Evolutionary conservation across 2,888 invertebrate genomes (phyloP).

Genomic region (Lithodes maja): DNA sequence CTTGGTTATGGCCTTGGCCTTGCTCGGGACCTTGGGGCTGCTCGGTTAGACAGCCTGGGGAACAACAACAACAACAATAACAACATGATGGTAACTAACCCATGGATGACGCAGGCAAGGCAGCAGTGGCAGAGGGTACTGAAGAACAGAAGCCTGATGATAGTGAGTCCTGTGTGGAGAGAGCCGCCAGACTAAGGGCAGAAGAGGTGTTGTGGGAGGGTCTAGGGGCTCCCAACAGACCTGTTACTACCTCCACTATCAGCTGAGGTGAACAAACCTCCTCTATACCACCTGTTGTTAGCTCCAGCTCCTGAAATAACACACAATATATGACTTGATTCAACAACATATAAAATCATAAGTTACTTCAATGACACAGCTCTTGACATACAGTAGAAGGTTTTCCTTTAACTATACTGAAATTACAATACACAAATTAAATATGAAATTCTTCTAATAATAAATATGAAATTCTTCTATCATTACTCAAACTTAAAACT

Average conservation of each 20-base stretch:
- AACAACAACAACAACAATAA: no score
- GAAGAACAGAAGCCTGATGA: slow-evolving; percentile 51
- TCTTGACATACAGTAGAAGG: no score
- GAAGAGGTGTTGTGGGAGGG: slow-evolving; percentile 30
- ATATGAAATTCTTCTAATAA: no score
- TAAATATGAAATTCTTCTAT: no score
- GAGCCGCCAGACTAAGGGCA: not conserved
- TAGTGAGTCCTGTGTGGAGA: slow-evolving; percentile 39
- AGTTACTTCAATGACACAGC: no score
- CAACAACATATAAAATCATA: no score
- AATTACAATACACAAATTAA: no score
- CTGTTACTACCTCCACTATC: slow-evolving; percentile 45
- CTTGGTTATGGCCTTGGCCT: no score
- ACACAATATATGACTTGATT: not conserved
- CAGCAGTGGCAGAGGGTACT: slow-evolving; percentile 28
- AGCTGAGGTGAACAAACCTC: slow-evolving; percentile 36
- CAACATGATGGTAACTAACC: not conserved
- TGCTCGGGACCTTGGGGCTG: no score
- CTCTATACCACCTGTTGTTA: slow-evolving; percentile 45
- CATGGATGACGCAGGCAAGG: slow-evolving; percentile 10
- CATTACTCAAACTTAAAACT: no score
- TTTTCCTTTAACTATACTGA: no score
- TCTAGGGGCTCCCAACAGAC: slow-evolving; percentile 42
- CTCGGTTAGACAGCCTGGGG: no score
- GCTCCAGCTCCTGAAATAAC: slow-evolving; percentile 40